Base-by-base conservation (phyloP, 2,113 vertebrate genomes). In the Aepyceros melampus region DNA sequence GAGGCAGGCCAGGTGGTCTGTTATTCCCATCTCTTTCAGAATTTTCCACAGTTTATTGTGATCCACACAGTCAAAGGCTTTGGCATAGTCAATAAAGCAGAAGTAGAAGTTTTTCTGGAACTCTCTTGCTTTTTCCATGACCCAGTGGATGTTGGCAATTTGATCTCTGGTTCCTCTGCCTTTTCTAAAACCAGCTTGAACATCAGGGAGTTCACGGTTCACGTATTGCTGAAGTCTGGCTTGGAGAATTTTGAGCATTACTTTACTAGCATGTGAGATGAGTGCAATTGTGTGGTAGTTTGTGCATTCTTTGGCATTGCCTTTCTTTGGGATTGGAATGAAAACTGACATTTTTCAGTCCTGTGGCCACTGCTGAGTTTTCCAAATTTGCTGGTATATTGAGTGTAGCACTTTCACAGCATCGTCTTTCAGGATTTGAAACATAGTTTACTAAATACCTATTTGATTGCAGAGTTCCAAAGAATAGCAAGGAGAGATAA, bases 81-180 rank as follows among this genome's bases (percentile, higher is more conserved):
- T 62, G 29, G 13, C 29, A 17, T n/a, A n/a, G 15, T 64, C 31
- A n/a, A 17, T 64, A n/a, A 64, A 3, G 31, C 1, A n/a, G 7
- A n/a, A 64, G n/a, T n/a, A 64, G 15, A 64, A n/a, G 29, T 33
- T 62, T 62, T 62, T 62, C 60, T 62, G 15, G 31, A 64, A 8
- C 62, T 64, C 0, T 16, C 15, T 64, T 64, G 15, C 0, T n/a
- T 64, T 64, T 17, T n/a, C 0, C 0, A 7, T 64, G 15, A n/a
- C 17, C 15, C 15, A n/a, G 3, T 3, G 1, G 31, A 64, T 64
- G 31, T 64, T 64, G 15, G 62, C 3, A 64, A n/a, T 64, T 64
- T 64, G 31, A 64, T 64, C 15, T n/a, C 62, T n/a, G 62, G 31
- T n/a, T 64, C 31, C 31, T 64, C 16, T 64, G 31, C 33, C 0